Conservation (phyloP, 2,113 vertebrate species). For the Semnornis frantzii region DNA sequence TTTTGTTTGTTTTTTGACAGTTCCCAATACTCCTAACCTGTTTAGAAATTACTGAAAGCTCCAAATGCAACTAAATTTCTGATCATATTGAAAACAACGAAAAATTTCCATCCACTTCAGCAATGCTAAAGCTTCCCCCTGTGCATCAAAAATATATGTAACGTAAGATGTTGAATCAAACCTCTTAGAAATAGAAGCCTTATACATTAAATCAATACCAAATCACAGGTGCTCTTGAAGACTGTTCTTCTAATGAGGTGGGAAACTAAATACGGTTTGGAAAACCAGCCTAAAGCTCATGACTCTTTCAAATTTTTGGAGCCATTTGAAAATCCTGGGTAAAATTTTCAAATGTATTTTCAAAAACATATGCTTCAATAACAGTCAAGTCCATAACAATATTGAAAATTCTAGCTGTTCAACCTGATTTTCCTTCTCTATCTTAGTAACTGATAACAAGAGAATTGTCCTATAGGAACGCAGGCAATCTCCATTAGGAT, state of each 20-base stretch:
- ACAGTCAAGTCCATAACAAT: not conserved
- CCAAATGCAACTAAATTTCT: not conserved
- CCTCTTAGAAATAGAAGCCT: not conserved
- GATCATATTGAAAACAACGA: not conserved
- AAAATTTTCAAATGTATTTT: not conserved
- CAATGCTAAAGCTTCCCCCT: not conserved
- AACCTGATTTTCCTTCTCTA: not conserved
- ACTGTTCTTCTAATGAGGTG: not conserved
- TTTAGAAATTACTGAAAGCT: not conserved
- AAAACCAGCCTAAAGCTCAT: not conserved
- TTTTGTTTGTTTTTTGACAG: not conserved
- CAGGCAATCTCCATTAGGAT: not conserved
- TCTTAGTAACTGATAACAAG: not conserved
- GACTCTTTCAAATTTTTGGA: not conserved
- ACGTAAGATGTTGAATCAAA: not conserved
- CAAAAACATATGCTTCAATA: accelerated
- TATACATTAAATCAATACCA: not conserved
- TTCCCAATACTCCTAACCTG: accelerated
- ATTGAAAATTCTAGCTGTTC: not conserved
- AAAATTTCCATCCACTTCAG: not conserved
- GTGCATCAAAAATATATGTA: not conserved
- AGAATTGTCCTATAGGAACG: not conserved
- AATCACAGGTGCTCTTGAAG: not conserved
- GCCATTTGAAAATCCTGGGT: not conserved
- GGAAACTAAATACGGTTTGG: not conserved